Percentiles rank a stretch among this genome's conserved stretches.
These are phyloP conservation scores for Tribolium castaneum DNA, from an alignment of 1,140 invertebrate genomes.

Conservation along the genomic window DNA sequence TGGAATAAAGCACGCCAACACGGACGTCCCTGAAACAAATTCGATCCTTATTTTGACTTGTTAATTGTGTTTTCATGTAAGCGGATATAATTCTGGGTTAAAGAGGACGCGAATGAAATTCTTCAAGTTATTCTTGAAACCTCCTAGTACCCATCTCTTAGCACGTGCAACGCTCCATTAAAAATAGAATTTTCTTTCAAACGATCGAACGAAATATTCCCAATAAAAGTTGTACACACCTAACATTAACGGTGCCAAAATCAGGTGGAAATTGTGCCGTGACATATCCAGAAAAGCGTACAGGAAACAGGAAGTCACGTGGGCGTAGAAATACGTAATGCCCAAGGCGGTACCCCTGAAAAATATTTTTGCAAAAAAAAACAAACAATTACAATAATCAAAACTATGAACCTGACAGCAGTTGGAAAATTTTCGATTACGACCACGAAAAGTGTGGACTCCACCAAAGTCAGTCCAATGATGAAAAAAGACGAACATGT, in stretches of 20 bases:
- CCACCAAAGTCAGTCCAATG: conserved; percentile 24
- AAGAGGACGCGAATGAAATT: conserved; percentile 28
- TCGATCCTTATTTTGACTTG: background rate
- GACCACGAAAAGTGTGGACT: background rate
- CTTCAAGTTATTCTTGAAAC: conserved; percentile 44
- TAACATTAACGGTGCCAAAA: background rate
- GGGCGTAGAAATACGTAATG: conserved; percentile 24
- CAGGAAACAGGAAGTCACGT: conserved; percentile 15
- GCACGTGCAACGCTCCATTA: conserved; percentile 7
- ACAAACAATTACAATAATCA: background rate
- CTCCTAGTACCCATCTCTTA: background rate
- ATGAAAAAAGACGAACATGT: conserved; percentile 9
- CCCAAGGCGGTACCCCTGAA: conserved; percentile 33
- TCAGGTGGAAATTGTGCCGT: conserved; percentile 1
- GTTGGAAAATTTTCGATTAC: conserved; percentile 23
- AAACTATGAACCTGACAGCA: conserved; percentile 6
- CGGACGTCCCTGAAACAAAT: conserved; percentile 50
- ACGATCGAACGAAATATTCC: background rate
- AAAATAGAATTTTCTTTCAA: conserved; percentile 10
- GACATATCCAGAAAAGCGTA: conserved; percentile 11
- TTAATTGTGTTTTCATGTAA: conserved; percentile 27
- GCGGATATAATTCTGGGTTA: background rate
- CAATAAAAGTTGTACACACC: background rate
- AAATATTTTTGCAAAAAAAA: background rate
- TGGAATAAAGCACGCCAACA: conserved; percentile 47